Evolutionary conservation across 2,888 invertebrate genomes (phyloP), one percentile per base, ranked within the genome.

Genomic region (Saturnia japonica): DNA sequence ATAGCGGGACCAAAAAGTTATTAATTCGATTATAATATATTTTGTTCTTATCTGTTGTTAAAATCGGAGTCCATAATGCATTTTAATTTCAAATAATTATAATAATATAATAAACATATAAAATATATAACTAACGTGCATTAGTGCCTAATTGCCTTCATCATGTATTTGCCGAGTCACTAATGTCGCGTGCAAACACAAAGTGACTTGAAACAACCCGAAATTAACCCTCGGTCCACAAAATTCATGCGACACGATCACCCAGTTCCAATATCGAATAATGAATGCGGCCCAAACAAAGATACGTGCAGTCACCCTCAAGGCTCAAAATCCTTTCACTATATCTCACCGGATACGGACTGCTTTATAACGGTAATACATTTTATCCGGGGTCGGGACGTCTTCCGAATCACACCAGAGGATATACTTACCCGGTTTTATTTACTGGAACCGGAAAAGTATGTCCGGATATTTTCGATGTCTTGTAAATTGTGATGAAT

Each of bases 281-380:
- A 81, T 57, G 57, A 14, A 57, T 79, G 83, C 77, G 72, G 71
- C 76, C 74, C 71, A 82, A 88, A 87, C 83, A 80, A 83, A 85
- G 86, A 87, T 79, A 79, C 81, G 86, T 84, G 76, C 74, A 77
- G 68, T 73, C 72, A 70, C 72, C 71, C 77, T 74, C 74, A 75
- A 75, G 74, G 78, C 80, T 79, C 77, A 82, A 76, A 80, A 84
- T 83, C 82, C 82, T 80, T 82, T 83, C 83, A 82, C 76, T 72
- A 74, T 57, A 57, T 57, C 72, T 71, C 75, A 74, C 71, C 47
- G 75, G 67, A 62, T 75, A 77, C 70, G 74, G 77, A 75, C 74
- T 78, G 74, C 76, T 85, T 85, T 82, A 81, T 81, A 81, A 80
- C 79, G 80, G 77, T 82, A 80, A 83, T 85, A 86, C 75, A 82